Evolutionary conservation across 2,888 invertebrate species (phyloP).

Genomic region (Andrena camellia): DNA sequence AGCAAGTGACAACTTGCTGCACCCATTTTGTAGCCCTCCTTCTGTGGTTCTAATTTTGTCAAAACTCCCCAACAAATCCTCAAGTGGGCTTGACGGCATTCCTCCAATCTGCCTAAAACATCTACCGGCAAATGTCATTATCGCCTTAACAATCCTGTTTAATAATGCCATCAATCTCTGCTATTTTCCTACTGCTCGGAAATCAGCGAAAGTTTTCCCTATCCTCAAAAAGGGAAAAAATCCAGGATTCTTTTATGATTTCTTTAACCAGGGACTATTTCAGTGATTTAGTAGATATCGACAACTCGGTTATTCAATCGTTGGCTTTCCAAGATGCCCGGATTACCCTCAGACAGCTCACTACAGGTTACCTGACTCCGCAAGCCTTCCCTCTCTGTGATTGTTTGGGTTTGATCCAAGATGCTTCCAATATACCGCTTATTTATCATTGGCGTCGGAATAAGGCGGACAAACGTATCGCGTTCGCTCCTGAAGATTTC

Average conservation of each 20-base stretch:
- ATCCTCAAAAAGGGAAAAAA: not conserved
- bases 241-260: not conserved
- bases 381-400: too few species aligned
- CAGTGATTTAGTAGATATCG: too few species aligned
- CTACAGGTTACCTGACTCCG: too few species aligned
- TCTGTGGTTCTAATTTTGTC: not conserved
- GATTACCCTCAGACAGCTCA: fast-evolving
- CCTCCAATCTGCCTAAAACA: not conserved
- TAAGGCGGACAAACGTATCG: not conserved
- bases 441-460: too few species aligned
- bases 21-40: not conserved
- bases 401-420: too few species aligned
- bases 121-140: not conserved
- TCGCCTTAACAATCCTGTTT: not conserved
- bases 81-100: not conserved
- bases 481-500: not conserved
- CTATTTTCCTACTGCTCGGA: not conserved
- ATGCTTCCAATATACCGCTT: too few species aligned
- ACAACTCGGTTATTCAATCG: too few species aligned
- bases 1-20: too few species aligned
- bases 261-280: too few species aligned
- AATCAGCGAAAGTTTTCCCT: not conserved
- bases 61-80: not conserved
- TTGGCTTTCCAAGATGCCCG: too few species aligned
- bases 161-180: not conserved